phyloP scores from a whole-genome alignment of 2,888 invertebrate genomes.

The Pemphredon lugubris region DNA sequence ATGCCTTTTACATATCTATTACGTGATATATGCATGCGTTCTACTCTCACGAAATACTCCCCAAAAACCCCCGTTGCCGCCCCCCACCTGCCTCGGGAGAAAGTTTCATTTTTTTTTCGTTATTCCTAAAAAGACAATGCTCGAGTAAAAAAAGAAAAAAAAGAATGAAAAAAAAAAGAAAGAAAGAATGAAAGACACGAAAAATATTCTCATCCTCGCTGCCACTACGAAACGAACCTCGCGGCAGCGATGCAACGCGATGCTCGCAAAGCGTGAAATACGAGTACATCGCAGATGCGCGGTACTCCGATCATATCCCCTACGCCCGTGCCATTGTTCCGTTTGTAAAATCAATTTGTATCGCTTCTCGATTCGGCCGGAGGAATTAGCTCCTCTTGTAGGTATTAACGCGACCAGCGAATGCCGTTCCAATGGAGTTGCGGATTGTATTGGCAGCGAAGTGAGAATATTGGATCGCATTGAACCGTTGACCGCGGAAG shows the following conservation, averaged over 20 bases:
- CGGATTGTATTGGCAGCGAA: slow-evolving; percentile 70
- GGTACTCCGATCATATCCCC: slow-evolving; percentile 7
- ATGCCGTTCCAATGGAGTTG: slow-evolving; percentile 62
- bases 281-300: slow-evolving; percentile 46
- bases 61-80: background rate
- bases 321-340: slow-evolving; percentile 52
- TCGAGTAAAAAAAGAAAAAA: slow-evolving; percentile 38
- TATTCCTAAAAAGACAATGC: slow-evolving; percentile 48
- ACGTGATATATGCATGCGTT: slow-evolving; percentile 73
- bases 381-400: slow-evolving; percentile 59
- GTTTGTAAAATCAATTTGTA: slow-evolving; percentile 70
- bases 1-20: slow-evolving; percentile 64
- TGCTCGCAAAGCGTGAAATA: slow-evolving; percentile 24
- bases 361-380: slow-evolving; percentile 57
- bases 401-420: slow-evolving; percentile 51
- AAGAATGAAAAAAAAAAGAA: slow-evolving; percentile 24
- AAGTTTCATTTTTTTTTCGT: slow-evolving; percentile 48
- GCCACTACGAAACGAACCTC: no score
- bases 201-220: slow-evolving; percentile 62
- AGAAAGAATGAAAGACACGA: slow-evolving; percentile 29
- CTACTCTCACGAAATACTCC: slow-evolving; percentile 66
- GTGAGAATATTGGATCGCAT: slow-evolving; percentile 75
- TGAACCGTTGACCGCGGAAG: slow-evolving; percentile 72
- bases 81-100: slow-evolving; percentile 58
- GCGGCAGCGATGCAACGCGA: background rate